phyloP scores from a whole-genome alignment of 2,113 vertebrate genomes.

The Athene cunicularia region DNA sequence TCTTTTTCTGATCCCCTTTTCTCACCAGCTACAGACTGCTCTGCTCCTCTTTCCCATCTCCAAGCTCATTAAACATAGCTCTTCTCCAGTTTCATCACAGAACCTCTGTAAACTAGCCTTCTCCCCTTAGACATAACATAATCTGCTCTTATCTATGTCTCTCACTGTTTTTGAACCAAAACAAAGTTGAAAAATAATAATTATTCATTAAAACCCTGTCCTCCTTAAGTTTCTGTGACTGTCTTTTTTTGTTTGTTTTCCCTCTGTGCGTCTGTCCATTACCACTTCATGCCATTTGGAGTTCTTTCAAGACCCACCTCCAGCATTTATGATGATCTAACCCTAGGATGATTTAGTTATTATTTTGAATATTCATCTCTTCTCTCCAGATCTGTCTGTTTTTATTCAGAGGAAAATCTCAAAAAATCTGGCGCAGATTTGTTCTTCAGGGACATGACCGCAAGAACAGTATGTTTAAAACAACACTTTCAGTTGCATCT shows the following conservation, averaged over 20 bases:
- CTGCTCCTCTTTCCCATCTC: neutral
- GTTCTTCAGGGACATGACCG: neutral
- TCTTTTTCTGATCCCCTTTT: neutral
- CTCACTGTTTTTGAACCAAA: neutral
- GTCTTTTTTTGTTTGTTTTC: neutral
- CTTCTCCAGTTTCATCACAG: neutral
- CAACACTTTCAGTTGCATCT: neutral
- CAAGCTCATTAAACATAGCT: neutral
- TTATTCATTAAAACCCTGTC: neutral
- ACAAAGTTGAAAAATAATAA: neutral
- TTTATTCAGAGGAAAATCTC: neutral
- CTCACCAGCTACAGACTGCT: neutral
- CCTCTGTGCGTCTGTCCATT: neutral
- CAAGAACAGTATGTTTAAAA: slow-evolving; percentile 4
- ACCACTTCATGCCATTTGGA: neutral
- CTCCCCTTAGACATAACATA: neutral
- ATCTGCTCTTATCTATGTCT: neutral
- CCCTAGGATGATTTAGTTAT: neutral
- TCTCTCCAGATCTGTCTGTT: neutral
- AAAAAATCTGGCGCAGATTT: slow-evolving; percentile 3
- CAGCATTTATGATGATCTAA: neutral
- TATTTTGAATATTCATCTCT: slow-evolving; percentile 17
- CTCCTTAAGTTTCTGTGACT: neutral
- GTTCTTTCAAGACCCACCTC: neutral
- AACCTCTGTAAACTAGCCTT: neutral